Percentiles rank a stretch among this genome's conserved stretches.
phyloP scores from a whole-genome alignment of 2,888 invertebrate species.

The Caenorhabditis imperialis region DNA sequence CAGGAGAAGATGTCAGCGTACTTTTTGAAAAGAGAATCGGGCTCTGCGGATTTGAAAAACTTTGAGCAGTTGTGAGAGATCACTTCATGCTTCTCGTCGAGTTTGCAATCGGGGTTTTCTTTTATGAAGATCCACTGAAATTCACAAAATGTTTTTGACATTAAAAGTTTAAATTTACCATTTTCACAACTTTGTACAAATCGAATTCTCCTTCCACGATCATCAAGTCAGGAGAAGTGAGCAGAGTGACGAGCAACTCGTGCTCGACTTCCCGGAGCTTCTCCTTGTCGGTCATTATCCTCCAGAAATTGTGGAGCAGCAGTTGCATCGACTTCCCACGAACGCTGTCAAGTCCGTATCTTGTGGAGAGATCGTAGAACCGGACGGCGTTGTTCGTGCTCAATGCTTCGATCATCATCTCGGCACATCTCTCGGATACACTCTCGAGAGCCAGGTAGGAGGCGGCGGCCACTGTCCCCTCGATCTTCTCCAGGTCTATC shows the following conservation, averaged over 20 bases:
- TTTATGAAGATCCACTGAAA: conserved; percentile 54
- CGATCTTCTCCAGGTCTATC: conserved; percentile 65
- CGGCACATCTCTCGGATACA: conserved; percentile 64
- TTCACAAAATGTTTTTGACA: not conserved
- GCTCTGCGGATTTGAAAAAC: conserved; percentile 4
- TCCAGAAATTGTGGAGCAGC: conserved; percentile 61
- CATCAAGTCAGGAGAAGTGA: conserved; percentile 61
- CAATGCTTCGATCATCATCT: conserved; percentile 59
- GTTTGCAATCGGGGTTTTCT: conserved; percentile 17
- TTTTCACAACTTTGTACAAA: conserved; percentile 64
- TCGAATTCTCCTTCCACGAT: conserved; percentile 71
- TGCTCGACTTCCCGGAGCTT: conserved; percentile 14
- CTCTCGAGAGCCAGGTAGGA: conserved; percentile 65
- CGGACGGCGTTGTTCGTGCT: conserved; percentile 53
- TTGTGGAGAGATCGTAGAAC: conserved; percentile 53
- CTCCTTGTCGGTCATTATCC: conserved; percentile 44
- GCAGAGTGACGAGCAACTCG: conserved; percentile 42
- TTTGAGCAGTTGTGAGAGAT: conserved; percentile 3
- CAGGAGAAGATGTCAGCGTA: conserved; percentile 45
- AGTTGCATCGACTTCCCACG: conserved; percentile 21
- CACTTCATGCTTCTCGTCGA: not conserved
- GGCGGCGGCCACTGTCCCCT: conserved; percentile 66
- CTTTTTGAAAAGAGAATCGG: conserved; percentile 24
- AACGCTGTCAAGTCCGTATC: conserved; percentile 56
- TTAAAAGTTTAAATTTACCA: conserved; percentile 43